These are phyloP conservation scores for Tupiocoris notatus DNA, from an alignment of 2,888 invertebrate species.

Conservation along the genomic window DNA sequence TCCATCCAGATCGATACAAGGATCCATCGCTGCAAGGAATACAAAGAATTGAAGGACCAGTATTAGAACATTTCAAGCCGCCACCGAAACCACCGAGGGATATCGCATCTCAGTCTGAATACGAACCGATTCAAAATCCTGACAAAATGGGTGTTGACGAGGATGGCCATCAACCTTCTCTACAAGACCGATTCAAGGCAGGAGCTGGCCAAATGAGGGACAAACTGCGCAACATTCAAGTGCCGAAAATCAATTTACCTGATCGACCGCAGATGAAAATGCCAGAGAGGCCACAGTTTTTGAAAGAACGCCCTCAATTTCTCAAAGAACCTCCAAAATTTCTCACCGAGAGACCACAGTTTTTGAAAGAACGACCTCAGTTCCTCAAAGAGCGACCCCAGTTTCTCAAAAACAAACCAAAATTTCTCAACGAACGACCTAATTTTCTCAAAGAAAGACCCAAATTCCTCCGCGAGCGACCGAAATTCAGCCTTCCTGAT, in stretches of 20 bases:
- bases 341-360: conserved; percentile 42
- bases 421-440: conserved; percentile 42
- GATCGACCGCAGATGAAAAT: conserved; percentile 58
- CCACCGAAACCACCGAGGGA: not conserved
- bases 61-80: conserved; percentile 3
- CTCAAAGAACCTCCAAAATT: conserved; percentile 42
- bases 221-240: conserved; percentile 62
- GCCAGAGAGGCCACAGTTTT: conserved; percentile 53
- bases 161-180: conserved; percentile 61
- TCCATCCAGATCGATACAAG: conserved; percentile 45
- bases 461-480: conserved; percentile 43
- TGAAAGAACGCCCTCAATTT: conserved; percentile 44
- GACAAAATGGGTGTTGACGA: conserved; percentile 25
- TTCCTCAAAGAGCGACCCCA: conserved; percentile 45
- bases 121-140: conserved; percentile 23
- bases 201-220: conserved; percentile 72
- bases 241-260: conserved; percentile 63
- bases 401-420: conserved; percentile 42
- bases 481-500: conserved; percentile 42
- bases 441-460: conserved; percentile 41
- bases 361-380: conserved; percentile 40
- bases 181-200: conserved; percentile 54
- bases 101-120: not conserved
- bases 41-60: conserved; percentile 30
- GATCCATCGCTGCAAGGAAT: conserved; percentile 31